phyloP scores from a whole-genome alignment of 2,888 invertebrate genomes.

The Junonia oenone region DNA sequence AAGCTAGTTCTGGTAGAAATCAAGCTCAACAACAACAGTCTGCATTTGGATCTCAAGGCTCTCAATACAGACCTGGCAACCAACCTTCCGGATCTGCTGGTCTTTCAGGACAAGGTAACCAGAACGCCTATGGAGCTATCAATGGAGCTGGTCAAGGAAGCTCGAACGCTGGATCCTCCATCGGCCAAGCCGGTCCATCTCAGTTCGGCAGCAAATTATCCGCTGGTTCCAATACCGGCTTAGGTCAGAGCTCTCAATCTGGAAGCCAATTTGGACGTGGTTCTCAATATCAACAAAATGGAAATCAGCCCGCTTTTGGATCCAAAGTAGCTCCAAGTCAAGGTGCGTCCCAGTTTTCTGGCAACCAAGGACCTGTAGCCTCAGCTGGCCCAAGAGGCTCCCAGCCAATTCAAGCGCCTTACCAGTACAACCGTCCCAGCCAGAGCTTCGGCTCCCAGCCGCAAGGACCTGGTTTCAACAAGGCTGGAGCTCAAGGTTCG shows the following conservation, averaged over 20 bases:
- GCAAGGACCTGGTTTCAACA: slow-evolving; percentile 1
- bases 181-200: not conserved
- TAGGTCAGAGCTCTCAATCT: not conserved
- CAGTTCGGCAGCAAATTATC: not conserved
- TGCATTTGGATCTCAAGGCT: slow-evolving; percentile 17
- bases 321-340: slow-evolving; percentile 12
- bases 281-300: slow-evolving; percentile 11
- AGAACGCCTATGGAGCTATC: slow-evolving; percentile 7
- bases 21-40: not conserved
- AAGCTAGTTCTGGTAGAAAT: not conserved
- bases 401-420: slow-evolving; percentile 19
- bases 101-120: slow-evolving; percentile 7
- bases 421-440: slow-evolving; percentile 25
- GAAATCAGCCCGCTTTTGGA: slow-evolving; percentile 15
- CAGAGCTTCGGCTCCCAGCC: slow-evolving; percentile 14
- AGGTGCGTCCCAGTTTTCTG: slow-evolving; percentile 4
- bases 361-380: slow-evolving; percentile 3
- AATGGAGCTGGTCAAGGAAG: not conserved
- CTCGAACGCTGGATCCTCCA: not conserved
- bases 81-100: slow-evolving; percentile 9
- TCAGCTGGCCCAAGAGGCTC: slow-evolving; percentile 9
- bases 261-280: not conserved
- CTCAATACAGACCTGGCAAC: slow-evolving; percentile 21
- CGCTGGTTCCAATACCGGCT: slow-evolving; percentile 5
- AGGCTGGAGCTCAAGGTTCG: slow-evolving; percentile 26